These are phyloP conservation scores for Lysandra bellargus DNA, from an alignment of 2,888 invertebrate species.

Conservation along the genomic window DNA sequence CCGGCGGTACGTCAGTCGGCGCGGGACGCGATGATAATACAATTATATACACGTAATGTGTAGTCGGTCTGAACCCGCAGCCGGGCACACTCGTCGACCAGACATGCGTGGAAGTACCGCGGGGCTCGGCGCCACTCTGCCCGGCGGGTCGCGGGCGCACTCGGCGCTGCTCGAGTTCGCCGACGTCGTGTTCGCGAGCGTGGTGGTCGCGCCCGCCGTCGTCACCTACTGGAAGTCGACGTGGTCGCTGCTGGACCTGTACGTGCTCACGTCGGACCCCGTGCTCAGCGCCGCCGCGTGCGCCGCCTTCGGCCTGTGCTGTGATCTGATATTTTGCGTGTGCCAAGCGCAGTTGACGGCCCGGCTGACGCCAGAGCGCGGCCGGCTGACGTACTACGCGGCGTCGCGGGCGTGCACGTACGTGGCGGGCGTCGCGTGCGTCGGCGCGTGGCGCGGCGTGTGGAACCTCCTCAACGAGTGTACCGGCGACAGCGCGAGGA, in stretches of 20 bases:
- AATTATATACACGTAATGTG: conserved; percentile 64
- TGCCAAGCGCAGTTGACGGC: conserved; percentile 82
- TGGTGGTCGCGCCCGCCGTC: conserved; percentile 89
- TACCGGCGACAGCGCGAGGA: conserved; percentile 80
- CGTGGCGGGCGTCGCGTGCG: conserved; percentile 88
- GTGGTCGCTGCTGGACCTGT: conserved; percentile 88
- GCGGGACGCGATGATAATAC: conserved; percentile 72
- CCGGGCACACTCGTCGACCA: conserved; percentile 57
- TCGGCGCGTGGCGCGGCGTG: conserved; percentile 93
- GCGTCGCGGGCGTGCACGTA: conserved; percentile 87
- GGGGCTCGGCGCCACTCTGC: conserved; percentile 82
- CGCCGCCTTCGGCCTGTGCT: conserved; percentile 84
- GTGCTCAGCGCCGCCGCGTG: conserved; percentile 84
- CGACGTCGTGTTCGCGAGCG: conserved; percentile 86
- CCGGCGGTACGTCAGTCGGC: conserved; percentile 52
- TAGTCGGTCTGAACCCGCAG: conserved; percentile 53
- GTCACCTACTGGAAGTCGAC: conserved; percentile 93
- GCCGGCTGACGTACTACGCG: conserved; percentile 84
- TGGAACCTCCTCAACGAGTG: conserved; percentile 89
- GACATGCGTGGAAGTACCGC: conserved; percentile 85
- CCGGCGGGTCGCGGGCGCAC: conserved; percentile 75
- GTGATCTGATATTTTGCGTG: conserved; percentile 85
- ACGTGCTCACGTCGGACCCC: conserved; percentile 83
- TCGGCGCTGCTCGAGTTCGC: conserved; percentile 82
- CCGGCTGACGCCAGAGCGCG: conserved; percentile 82